Evolutionary conservation across 2,888 invertebrate genomes (phyloP).

Genomic region (Zaprionus lineosus): DNA sequence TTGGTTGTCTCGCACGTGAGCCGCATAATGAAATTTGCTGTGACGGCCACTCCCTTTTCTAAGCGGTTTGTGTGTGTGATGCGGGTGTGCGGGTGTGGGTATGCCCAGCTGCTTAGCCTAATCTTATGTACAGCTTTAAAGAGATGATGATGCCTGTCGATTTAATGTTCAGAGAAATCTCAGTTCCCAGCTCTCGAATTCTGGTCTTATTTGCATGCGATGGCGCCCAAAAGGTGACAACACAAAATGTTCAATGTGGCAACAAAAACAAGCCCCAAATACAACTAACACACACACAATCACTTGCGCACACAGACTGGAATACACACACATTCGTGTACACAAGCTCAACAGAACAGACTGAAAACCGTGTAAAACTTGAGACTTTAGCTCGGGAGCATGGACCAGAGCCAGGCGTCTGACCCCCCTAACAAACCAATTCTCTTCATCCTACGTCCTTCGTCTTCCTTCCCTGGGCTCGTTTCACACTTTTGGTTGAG

Average conservation of each 20-base stretch:
- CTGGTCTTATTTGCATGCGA: constrained; percentile 61
- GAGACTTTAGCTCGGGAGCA: constrained; percentile 35
- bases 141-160: constrained; percentile 57
- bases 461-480: constrained; percentile 7
- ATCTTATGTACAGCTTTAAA: constrained; percentile 71
- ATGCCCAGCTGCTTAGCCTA: constrained; percentile 70
- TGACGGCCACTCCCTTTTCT: constrained; percentile 69
- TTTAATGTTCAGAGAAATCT: constrained; percentile 70
- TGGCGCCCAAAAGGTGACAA: constrained; percentile 67
- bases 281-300: constrained; percentile 21
- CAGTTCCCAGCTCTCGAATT: constrained; percentile 33
- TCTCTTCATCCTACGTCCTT: neutral
- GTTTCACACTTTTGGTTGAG: constrained; percentile 42
- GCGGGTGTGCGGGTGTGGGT: constrained; percentile 25
- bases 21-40: constrained; percentile 74
- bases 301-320: constrained; percentile 1
- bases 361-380: constrained; percentile 32
- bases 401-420: constrained; percentile 4
- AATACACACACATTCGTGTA: constrained; percentile 3
- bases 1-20: constrained; percentile 82
- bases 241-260: constrained; percentile 72
- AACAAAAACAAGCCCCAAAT: constrained; percentile 59
- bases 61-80: constrained; percentile 16
- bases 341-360: neutral
- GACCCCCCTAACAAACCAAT: neutral